These are phyloP conservation scores for Zaprionus ghesquierei DNA, from an alignment of 1,140 invertebrate genomes.

Conservation along the genomic window DNA sequence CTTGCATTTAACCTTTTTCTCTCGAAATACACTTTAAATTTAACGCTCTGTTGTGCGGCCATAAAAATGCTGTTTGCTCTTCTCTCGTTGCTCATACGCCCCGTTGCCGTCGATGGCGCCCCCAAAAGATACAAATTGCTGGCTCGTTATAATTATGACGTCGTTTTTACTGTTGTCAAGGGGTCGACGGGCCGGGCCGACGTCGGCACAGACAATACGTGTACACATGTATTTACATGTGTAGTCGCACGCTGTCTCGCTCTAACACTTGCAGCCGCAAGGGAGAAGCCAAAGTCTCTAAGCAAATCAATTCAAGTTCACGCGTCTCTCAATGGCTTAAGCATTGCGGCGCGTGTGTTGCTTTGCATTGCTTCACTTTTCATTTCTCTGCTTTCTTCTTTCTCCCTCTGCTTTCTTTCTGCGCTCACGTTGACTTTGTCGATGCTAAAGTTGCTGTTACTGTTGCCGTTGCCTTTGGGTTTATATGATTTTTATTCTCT, in stretches of 20 bases:
- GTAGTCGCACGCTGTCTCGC: background rate
- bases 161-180: slow-evolving; percentile 64
- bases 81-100: slow-evolving; percentile 60
- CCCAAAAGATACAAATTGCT: slow-evolving; percentile 55
- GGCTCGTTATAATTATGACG: slow-evolving; percentile 79
- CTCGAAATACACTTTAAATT: slow-evolving; percentile 67
- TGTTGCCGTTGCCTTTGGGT: slow-evolving; percentile 34
- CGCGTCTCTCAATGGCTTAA: slow-evolving; percentile 57
- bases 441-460: slow-evolving; percentile 38
- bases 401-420: slow-evolving; percentile 18
- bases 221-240: background rate
- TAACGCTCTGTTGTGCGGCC: slow-evolving; percentile 59
- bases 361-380: slow-evolving; percentile 15
- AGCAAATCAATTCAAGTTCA: slow-evolving; percentile 80
- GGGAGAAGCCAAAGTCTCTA: slow-evolving; percentile 16
- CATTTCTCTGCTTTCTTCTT: background rate
- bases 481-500: slow-evolving; percentile 74
- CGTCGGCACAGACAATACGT: background rate
- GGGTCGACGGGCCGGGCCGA: too few species aligned
- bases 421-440: slow-evolving; percentile 20
- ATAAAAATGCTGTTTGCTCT: slow-evolving; percentile 61
- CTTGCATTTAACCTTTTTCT: slow-evolving; percentile 76
- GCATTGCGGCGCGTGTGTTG: slow-evolving; percentile 50
- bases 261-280: background rate
- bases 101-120: slow-evolving; percentile 48